Evolutionary conservation across 1,140 invertebrate species (phyloP).

Genomic region (Pachyrhynchus sulphureomaculatus): DNA sequence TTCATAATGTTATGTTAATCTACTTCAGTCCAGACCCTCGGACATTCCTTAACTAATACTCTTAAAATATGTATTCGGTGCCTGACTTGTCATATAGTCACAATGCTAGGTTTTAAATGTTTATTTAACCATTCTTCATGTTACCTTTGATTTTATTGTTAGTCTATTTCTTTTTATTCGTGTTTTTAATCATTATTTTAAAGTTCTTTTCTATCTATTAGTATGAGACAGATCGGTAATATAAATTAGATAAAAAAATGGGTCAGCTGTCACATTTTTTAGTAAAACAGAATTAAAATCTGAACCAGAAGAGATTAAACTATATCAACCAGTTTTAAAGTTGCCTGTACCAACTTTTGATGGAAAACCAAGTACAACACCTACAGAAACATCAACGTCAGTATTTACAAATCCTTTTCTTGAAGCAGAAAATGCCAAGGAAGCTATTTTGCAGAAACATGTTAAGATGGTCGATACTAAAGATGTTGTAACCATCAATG

Average conservation of each 20-base stretch:
- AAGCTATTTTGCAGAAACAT: conserved; percentile 86
- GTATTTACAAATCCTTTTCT: conserved; percentile 89
- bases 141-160: too few species aligned
- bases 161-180: too few species aligned
- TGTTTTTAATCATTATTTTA: too few species aligned
- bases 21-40: too few species aligned
- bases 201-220: too few species aligned
- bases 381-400: conserved; percentile 55
- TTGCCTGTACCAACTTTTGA: conserved; percentile 58
- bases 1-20: too few species aligned
- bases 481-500: conserved; percentile 77
- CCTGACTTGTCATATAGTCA: too few species aligned
- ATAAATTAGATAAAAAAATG: conserved; percentile 40
- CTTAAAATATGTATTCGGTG: too few species aligned
- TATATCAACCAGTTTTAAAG: not conserved
- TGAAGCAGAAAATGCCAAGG: conserved; percentile 85
- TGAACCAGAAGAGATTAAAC: not conserved
- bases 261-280: conserved; percentile 47
- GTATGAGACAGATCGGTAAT: conserved; percentile 4
- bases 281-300: conserved; percentile 32
- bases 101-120: too few species aligned
- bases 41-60: too few species aligned
- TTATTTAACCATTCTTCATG: too few species aligned
- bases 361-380: conserved; percentile 39
- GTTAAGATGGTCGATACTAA: conserved; percentile 86